These are phyloP conservation scores for Pseudococcus longispinus DNA, from an alignment of 2,888 invertebrate genomes.

Conservation along the genomic window DNA sequence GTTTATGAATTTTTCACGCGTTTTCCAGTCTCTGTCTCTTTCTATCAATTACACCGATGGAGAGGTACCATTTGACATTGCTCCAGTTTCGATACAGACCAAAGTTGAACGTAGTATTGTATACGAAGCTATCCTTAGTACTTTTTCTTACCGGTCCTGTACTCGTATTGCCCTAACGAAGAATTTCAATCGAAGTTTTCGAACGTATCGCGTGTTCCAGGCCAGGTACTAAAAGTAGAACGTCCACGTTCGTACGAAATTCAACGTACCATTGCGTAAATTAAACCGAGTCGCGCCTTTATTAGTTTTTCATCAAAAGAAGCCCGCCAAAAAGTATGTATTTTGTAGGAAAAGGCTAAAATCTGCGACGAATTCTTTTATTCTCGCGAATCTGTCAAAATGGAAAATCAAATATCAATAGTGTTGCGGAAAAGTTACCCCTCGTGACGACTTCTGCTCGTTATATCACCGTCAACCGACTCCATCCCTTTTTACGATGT, in stretches of 20 bases:
- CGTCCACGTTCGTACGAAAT: not conserved
- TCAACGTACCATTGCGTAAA: not conserved
- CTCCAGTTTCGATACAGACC: not conserved
- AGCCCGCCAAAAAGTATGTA: not conserved
- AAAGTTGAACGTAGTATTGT: not conserved
- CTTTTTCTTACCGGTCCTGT: not conserved
- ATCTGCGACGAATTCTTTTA: not conserved
- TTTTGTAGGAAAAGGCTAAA: not conserved
- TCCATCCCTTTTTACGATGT: too few species aligned
- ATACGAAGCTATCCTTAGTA: not conserved
- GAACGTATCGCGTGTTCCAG: not conserved
- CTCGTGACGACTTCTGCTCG: not conserved
- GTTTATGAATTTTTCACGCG: too few species aligned
- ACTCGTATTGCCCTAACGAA: not conserved
- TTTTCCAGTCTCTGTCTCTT: too few species aligned
- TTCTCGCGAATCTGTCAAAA: not conserved
- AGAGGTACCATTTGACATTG: not conserved
- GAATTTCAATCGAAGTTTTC: constrained; percentile 16
- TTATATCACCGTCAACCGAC: not conserved
- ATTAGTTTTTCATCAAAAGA: constrained; percentile 31
- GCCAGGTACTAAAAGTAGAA: not conserved
- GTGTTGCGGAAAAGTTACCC: not conserved
- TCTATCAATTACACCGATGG: too few species aligned
- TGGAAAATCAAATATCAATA: not conserved
- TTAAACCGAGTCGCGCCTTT: not conserved